Conservation (phyloP, 1,140 invertebrate species). For the Nilaparvata lugens region DNA sequence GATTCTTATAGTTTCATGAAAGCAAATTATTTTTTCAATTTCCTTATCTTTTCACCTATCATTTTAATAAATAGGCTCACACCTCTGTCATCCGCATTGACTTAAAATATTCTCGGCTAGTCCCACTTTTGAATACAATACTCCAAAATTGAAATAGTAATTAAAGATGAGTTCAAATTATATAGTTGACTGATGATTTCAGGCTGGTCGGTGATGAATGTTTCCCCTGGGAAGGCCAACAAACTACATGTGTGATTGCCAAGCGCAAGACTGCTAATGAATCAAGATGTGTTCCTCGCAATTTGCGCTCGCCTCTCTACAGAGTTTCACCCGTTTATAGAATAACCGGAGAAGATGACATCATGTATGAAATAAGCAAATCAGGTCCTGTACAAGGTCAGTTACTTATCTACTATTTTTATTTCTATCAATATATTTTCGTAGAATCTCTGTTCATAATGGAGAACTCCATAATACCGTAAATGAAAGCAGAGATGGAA, state of each 20-base stretch:
- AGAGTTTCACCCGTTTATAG: slow-evolving; percentile 78
- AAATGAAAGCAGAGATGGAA: no score
- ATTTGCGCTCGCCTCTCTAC: slow-evolving; percentile 45
- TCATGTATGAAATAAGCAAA: slow-evolving; percentile 82
- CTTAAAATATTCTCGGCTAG: no score
- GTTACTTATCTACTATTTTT: background rate
- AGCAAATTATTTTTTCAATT: no score
- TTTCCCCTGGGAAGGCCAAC: slow-evolving; percentile 63
- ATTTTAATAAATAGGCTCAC: no score
- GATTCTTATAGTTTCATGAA: no score
- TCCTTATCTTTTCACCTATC: no score
- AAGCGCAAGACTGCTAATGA: slow-evolving; percentile 27
- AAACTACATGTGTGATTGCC: slow-evolving; percentile 45
- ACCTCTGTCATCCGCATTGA: no score
- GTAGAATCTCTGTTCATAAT: background rate
- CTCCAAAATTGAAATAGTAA: no score
- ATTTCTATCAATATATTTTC: background rate
- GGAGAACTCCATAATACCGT: no score
- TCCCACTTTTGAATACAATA: no score
- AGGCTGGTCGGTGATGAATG: slow-evolving; percentile 73
- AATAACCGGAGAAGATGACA: slow-evolving; percentile 65
- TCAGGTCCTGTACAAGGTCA: slow-evolving; percentile 92
- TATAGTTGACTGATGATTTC: slow-evolving; percentile 18
- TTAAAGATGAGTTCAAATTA: no score
- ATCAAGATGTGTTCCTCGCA: slow-evolving; percentile 6